Percentiles rank a stretch among this genome's conserved stretches.
Evolutionary conservation across 2,888 invertebrate genomes (phyloP).

Genomic region (Rhopalosiphum nymphaeae): DNA sequence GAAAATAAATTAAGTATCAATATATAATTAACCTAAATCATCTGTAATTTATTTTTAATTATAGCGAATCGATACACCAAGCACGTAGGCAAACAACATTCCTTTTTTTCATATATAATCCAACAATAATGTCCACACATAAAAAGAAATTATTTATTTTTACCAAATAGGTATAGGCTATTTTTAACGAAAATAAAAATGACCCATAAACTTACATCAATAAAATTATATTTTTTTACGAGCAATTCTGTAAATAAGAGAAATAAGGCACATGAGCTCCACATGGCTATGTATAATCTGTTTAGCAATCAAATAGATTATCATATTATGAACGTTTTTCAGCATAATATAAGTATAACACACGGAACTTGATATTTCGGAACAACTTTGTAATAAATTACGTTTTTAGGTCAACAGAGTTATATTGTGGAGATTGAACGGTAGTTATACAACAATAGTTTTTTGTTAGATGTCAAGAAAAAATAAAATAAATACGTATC

Average conservation of each 20-base stretch:
- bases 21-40: neutral
- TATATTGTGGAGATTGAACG: constrained; percentile 34
- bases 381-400: constrained; percentile 55
- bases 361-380: constrained; percentile 22
- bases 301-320: constrained; percentile 18
- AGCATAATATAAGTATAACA: neutral
- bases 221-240: neutral
- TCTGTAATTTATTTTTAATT: constrained; percentile 1
- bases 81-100: neutral
- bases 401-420: constrained; percentile 46
- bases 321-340: neutral
- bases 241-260: neutral
- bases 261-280: neutral
- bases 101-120: neutral
- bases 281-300: neutral
- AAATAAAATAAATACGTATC: constrained; percentile 28
- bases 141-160: neutral
- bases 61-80: neutral
- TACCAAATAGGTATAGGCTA: neutral
- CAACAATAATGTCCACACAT: neutral
- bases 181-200: neutral
- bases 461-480: neutral
- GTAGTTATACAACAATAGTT: constrained; percentile 29
- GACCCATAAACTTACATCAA: neutral
- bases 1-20: neutral